Conservation (phyloP, 2,113 vertebrate species). For the Cygnus atratus region DNA sequence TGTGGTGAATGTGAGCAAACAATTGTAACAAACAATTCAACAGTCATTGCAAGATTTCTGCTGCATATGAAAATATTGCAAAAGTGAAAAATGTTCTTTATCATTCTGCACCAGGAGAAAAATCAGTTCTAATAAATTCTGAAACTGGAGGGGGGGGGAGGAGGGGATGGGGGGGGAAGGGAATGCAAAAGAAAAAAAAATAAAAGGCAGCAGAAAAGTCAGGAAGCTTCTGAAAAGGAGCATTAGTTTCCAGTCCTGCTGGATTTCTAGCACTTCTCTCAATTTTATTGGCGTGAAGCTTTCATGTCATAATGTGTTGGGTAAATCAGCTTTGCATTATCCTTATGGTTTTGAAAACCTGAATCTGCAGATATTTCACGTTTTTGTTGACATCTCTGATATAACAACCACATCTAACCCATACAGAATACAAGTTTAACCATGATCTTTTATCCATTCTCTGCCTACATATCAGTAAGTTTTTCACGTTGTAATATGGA, state of each 20-base stretch:
- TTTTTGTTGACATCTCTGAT: neutral
- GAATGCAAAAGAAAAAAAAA: neutral
- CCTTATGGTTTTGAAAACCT: neutral
- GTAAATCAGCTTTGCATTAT: neutral
- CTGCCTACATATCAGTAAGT: neutral
- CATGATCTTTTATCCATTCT: accelerated
- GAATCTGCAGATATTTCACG: neutral
- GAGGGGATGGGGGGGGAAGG: no score
- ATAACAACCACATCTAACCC: neutral
- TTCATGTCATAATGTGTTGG: neutral
- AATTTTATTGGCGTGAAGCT: neutral
- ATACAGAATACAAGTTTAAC: neutral
- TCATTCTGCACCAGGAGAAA: neutral
- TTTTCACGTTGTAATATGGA: neutral
- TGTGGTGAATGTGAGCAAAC: neutral
- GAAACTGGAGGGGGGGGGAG: neutral
- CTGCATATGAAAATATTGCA: neutral
- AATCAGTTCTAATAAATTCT: neutral
- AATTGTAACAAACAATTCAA: neutral
- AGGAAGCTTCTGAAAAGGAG: neutral
- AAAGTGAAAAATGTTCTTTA: neutral
- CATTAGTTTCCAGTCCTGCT: neutral
- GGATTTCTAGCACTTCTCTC: neutral
- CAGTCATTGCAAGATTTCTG: neutral
- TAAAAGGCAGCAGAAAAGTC: accelerated